A percentile compares a stretch with the other conserved stretches of the same genome.
phyloP scores from a whole-genome alignment of 2,113 vertebrate species.

The Plecturocebus donacophilus region DNA sequence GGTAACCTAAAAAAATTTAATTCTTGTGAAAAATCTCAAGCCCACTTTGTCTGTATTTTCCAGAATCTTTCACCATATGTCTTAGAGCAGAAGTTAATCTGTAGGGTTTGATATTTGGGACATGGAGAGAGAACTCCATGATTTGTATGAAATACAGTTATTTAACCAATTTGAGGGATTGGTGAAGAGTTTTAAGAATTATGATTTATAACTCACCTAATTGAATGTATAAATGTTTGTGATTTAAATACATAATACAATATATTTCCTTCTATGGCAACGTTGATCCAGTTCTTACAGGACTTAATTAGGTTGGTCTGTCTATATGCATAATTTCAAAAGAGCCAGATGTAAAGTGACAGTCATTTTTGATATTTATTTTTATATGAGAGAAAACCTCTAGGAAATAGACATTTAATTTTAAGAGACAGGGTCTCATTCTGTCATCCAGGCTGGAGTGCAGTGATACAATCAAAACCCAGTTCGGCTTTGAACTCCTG shows the following conservation, averaged over 20 bases:
- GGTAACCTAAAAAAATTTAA: background rate
- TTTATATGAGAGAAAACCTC: background rate
- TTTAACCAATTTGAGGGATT: background rate
- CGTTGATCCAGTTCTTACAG: background rate
- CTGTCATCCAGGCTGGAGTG: no score
- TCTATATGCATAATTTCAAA: background rate
- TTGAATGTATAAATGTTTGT: background rate
- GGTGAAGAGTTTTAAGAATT: background rate
- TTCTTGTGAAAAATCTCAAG: background rate
- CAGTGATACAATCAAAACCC: no score
- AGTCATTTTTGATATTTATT: background rate
- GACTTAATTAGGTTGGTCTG: background rate
- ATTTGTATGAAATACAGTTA: background rate
- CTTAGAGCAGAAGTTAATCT: background rate
- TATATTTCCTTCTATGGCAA: background rate
- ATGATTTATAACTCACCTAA: background rate
- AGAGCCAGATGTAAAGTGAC: background rate
- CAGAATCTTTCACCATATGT: background rate
- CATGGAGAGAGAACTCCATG: background rate
- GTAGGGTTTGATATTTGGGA: background rate
- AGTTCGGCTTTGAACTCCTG: no score
- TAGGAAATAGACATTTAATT: background rate
- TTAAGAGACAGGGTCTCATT: no score
- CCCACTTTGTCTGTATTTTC: background rate
- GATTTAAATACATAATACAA: background rate